Conservation (phyloP, 2,888 invertebrate species). For the Proisotoma minuta region DNA sequence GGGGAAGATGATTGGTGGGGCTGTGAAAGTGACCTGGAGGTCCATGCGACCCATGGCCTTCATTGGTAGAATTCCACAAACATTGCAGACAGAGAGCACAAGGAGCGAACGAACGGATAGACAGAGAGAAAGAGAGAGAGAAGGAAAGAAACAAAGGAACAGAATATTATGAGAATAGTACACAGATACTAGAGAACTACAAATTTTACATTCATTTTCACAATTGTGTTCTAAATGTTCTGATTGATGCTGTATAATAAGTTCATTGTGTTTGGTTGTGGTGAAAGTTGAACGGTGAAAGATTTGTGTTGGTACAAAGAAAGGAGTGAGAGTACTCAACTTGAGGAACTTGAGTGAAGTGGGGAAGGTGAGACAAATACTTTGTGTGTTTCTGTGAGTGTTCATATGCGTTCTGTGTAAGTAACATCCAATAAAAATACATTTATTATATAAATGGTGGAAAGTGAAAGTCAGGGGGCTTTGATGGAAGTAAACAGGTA, state of each 20-base stretch:
- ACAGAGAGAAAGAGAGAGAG: conserved; percentile 38
- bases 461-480: too few relatives aligned
- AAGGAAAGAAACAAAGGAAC: conserved; percentile 26
- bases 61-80: too few relatives aligned
- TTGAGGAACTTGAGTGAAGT: too few relatives aligned
- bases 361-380: too few relatives aligned
- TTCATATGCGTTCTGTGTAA: too few relatives aligned
- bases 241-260: neutral
- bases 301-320: neutral
- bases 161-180: neutral
- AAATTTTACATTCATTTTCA: neutral
- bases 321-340: neutral
- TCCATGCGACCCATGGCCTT: conserved; percentile 48
- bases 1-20: conserved; percentile 18
- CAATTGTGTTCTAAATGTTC: neutral
- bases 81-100: conserved; percentile 30
- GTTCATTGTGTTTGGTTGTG: neutral
- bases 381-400: too few relatives aligned
- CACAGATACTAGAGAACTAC: neutral
- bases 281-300: neutral
- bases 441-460: too few relatives aligned
- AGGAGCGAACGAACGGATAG: too few relatives aligned
- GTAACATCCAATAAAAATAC: too few relatives aligned
- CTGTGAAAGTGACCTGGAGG: conserved; percentile 46
- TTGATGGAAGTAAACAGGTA: too few relatives aligned